Conservation (phyloP, 2,113 vertebrate genomes). For the Hiodon alosoides region DNA sequence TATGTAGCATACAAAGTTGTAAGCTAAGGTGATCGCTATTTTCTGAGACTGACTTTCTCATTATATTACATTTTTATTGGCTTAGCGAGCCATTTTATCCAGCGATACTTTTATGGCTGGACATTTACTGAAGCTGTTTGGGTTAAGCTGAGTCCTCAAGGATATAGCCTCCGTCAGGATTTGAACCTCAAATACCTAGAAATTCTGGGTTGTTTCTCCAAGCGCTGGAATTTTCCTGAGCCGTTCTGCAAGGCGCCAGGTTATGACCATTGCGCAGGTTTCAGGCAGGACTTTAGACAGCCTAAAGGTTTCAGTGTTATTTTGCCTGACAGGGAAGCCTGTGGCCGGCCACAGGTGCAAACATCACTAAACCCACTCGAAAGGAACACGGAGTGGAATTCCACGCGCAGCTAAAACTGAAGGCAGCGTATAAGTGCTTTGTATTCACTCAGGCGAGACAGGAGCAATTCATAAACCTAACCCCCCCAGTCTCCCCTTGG, state of each 20-base stretch:
- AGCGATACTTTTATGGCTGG: no score
- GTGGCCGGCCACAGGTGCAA: conserved; percentile 43
- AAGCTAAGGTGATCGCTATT: no score
- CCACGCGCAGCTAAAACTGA: conserved; percentile 50
- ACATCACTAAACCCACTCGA: conserved; percentile 52
- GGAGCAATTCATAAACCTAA: conserved; percentile 27
- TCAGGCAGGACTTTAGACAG: conserved; percentile 21
- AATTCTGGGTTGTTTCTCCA: no score
- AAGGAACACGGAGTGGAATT: conserved; percentile 47
- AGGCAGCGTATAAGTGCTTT: conserved; percentile 51
- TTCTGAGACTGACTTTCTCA: no score
- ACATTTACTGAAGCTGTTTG: no score
- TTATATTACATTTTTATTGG: not conserved
- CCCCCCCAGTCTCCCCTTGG: conserved; percentile 12
- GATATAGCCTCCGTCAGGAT: no score
- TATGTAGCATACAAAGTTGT: no score
- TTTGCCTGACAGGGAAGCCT: conserved; percentile 5
- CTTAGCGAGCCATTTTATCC: not conserved
- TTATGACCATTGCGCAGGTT: not conserved
- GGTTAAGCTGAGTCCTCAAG: no score
- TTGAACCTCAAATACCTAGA: no score
- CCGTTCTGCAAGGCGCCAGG: no score
- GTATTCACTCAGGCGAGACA: conserved; percentile 43
- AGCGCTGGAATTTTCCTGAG: no score
- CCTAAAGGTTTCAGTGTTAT: conserved; percentile 31